Conservation (phyloP, 2,113 vertebrate genomes). For the Phaetusa simplex region DNA sequence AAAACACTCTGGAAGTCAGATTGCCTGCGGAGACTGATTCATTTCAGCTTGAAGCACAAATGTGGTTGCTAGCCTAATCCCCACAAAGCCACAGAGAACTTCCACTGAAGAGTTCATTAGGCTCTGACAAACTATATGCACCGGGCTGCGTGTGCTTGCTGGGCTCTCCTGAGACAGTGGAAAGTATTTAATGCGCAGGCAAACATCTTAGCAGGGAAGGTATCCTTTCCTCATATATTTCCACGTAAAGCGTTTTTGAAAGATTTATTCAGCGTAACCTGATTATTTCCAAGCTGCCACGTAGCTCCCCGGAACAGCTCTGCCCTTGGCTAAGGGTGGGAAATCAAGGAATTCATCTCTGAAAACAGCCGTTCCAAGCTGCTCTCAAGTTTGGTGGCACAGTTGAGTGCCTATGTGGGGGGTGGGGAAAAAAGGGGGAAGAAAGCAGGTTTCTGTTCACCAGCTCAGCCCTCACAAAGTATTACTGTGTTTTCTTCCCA, state of each 20-base stretch:
- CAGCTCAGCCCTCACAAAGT: background rate
- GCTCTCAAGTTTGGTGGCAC: background rate
- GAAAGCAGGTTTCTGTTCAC: background rate
- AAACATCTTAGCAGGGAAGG: background rate
- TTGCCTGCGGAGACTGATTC: background rate
- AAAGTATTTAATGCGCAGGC: background rate
- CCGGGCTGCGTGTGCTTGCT: background rate
- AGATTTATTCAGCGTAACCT: background rate
- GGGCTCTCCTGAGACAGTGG: background rate
- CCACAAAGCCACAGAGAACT: constrained; percentile 36
- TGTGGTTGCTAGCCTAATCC: constrained; percentile 25
- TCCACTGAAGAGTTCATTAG: constrained; percentile 9
- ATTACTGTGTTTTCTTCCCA: background rate
- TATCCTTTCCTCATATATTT: background rate
- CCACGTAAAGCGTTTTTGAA: background rate
- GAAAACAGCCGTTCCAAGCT: background rate
- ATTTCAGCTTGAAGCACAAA: constrained; percentile 15
- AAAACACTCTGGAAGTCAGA: background rate
- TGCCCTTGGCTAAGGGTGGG: background rate
- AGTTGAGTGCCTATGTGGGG: background rate
- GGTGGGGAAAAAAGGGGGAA: background rate
- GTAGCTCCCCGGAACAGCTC: background rate
- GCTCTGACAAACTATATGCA: constrained; percentile 19
- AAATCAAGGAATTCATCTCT: background rate
- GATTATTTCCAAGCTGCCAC: background rate